Evolutionary conservation across 2,113 vertebrate species (phyloP).

Genomic region (Vidua macroura): DNA sequence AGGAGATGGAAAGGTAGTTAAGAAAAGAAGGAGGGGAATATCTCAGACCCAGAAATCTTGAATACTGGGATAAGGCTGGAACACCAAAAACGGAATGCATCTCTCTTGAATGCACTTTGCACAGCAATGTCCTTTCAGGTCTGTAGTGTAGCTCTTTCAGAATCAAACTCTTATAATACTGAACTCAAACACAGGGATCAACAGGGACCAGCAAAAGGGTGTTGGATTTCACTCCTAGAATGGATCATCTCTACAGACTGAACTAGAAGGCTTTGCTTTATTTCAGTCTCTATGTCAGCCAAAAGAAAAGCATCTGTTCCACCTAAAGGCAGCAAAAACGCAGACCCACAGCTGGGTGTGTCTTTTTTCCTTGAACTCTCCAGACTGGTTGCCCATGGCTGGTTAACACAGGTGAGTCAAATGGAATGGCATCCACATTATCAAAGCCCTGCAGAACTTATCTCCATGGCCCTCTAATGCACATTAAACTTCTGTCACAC

Average conservation of each 20-base stretch:
- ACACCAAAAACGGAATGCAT: not conserved
- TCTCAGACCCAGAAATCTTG: not conserved
- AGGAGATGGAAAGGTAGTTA: not conserved
- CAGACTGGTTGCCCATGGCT: not conserved
- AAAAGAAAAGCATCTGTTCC: not conserved
- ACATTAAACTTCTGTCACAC: not conserved
- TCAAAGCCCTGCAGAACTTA: not conserved
- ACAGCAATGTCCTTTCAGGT: not conserved
- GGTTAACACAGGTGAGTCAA: constrained; percentile 3
- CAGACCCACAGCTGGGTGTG: not conserved
- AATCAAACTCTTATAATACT: not conserved
- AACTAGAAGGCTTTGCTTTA: not conserved
- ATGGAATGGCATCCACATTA: not conserved
- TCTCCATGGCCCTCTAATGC: not conserved
- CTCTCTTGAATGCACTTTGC: not conserved
- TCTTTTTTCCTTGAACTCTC: not conserved
- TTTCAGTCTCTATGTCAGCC: not conserved
- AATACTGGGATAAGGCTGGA: not conserved
- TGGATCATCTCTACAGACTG: not conserved
- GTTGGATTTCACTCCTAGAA: not conserved
- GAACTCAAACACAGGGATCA: not conserved
- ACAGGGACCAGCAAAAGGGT: not conserved
- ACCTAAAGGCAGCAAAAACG: not conserved
- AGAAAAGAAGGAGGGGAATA: not conserved
- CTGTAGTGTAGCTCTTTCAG: not conserved